phyloP scores from a whole-genome alignment of 2,113 vertebrate species.

The Haliaeetus leucogaster region DNA sequence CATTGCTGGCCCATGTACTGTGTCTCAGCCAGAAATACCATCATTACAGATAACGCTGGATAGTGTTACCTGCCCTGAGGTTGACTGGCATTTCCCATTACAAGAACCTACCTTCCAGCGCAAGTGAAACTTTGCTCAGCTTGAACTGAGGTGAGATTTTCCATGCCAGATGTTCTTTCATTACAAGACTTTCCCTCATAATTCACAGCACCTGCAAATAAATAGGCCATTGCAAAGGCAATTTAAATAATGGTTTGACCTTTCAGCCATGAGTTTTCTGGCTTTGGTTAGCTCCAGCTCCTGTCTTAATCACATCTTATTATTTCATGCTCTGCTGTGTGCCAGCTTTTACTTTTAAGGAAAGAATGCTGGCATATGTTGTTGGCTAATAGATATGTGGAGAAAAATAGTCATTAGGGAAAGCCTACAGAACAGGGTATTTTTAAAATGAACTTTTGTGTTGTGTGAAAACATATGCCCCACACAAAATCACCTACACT shows the following conservation, averaged over 20 bases:
- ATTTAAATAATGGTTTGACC: not conserved
- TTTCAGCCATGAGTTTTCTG: slow-evolving; percentile 17
- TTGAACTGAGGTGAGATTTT: not conserved
- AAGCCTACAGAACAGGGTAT: slow-evolving; percentile 1
- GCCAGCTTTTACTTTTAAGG: slow-evolving; percentile 35
- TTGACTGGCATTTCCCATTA: not conserved
- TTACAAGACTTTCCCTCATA: not conserved
- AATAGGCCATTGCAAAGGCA: not conserved
- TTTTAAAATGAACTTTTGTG: slow-evolving; percentile 44
- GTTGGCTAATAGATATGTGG: not conserved
- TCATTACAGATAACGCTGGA: not conserved
- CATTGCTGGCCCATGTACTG: not conserved
- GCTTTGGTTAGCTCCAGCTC: not conserved
- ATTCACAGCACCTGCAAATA: not conserved
- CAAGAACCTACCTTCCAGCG: not conserved
- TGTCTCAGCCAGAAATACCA: not conserved
- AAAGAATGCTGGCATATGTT: not conserved
- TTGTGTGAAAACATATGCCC: slow-evolving; percentile 29
- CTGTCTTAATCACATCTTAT: slow-evolving; percentile 4
- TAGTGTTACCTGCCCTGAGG: not conserved
- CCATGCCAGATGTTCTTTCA: not conserved
- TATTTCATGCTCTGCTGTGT: not conserved
- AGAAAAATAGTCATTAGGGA: not conserved
- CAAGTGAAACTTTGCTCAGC: not conserved
- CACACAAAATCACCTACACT: not conserved